phyloP scores from a whole-genome alignment of 2,113 vertebrate genomes.

The Motacilla tschutschensis region DNA sequence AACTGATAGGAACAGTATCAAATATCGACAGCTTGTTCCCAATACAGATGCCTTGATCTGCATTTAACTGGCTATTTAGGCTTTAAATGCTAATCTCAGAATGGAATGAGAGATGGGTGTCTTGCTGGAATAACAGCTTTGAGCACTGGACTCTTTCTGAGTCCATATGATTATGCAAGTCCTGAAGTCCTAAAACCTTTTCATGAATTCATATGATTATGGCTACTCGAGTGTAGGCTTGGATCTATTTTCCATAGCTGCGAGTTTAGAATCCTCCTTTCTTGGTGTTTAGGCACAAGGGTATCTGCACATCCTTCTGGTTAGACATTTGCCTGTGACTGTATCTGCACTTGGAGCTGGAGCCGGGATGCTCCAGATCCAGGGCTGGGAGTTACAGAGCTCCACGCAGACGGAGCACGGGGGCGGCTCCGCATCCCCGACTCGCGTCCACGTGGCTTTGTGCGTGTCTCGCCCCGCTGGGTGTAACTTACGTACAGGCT shows the following conservation, averaged over 20 bases:
- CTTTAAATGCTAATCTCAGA: background rate
- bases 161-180: background rate
- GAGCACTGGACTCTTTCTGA: background rate
- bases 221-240: background rate
- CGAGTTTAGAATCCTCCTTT: background rate
- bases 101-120: background rate
- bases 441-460: background rate
- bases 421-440: background rate
- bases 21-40: background rate
- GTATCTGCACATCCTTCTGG: background rate
- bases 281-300: background rate
- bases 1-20: background rate
- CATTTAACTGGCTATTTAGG: slow-evolving; percentile 23
- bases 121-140: background rate
- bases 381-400: background rate
- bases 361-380: background rate
- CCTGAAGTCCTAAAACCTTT: slow-evolving; percentile 6
- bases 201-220: background rate
- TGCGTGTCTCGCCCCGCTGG: slow-evolving; percentile 3
- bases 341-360: background rate
- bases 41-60: background rate
- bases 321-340: background rate
- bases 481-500: slow-evolving; percentile 97
- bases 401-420: fast-evolving
- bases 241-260: background rate